These are phyloP conservation scores for Phthorimaea operculella DNA, from an alignment of 1,140 invertebrate species.

Conservation along the genomic window DNA sequence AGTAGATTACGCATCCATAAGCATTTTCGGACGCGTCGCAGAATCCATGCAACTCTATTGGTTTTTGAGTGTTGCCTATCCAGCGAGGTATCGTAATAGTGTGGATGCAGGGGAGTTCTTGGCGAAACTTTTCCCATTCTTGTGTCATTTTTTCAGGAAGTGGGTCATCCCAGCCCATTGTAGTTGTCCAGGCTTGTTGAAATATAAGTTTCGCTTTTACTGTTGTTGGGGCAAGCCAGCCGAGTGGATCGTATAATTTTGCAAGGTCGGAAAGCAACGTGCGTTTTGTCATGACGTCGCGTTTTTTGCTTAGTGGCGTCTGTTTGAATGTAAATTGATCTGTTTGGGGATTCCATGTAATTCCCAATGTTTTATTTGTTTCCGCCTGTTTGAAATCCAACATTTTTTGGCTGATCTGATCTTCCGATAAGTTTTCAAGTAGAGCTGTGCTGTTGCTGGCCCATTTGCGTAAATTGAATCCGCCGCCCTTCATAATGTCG, in stretches of 20 bases:
- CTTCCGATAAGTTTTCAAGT: neutral
- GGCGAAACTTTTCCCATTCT: neutral
- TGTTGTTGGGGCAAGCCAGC: constrained; percentile 12
- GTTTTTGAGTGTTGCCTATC: neutral
- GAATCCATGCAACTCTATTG: neutral
- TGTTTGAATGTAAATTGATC: constrained; percentile 4
- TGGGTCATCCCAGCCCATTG: neutral
- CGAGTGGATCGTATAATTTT: constrained; percentile 12
- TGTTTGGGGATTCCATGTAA: neutral
- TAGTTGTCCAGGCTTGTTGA: constrained; percentile 9
- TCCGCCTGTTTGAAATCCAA: neutral
- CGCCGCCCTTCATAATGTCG: constrained; percentile 14
- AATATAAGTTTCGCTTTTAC: constrained; percentile 12
- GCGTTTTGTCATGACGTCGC: neutral
- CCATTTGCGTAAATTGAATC: constrained; percentile 32
- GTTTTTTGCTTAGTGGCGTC: neutral
- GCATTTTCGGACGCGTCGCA: constrained; percentile 2
- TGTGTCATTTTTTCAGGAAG: neutral
- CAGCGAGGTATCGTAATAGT: neutral
- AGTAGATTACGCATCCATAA: constrained; percentile 1
- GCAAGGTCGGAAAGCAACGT: neutral
- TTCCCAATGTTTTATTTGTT: constrained; percentile 2
- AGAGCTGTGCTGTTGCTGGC: constrained; percentile 13
- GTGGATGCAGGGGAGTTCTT: neutral
- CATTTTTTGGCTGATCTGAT: neutral